phyloP scores from a whole-genome alignment of 2,113 vertebrate species.

The Mystacornis crossleyi region DNA sequence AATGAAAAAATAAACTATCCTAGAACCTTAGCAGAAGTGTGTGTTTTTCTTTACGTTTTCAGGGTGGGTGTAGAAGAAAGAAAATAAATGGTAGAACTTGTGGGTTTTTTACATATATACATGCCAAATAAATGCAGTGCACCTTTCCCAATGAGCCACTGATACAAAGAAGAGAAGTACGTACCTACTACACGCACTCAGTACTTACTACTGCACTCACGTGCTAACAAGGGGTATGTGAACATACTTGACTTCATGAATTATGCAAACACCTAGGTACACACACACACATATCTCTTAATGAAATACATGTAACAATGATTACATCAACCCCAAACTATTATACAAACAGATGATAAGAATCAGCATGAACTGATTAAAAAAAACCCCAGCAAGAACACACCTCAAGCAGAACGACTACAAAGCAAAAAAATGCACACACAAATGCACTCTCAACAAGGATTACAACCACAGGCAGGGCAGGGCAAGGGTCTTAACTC shows the following conservation, averaged over 20 bases:
- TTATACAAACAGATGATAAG: conserved; percentile 56
- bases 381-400: conserved; percentile 20
- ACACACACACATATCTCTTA: conserved; percentile 5
- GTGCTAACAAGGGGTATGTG: conserved; percentile 32
- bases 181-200: neutral
- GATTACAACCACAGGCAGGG: neutral
- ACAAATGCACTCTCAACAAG: neutral
- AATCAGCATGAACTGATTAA: conserved; percentile 57
- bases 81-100: conserved; percentile 64
- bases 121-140: conserved; percentile 2
- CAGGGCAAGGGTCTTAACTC: neutral
- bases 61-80: conserved; percentile 46
- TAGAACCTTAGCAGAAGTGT: conserved; percentile 43
- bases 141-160: conserved; percentile 15
- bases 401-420: conserved; percentile 8
- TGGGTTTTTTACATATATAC: conserved; percentile 34
- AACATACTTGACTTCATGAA: conserved; percentile 63
- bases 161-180: conserved; percentile 14
- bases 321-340: conserved; percentile 67
- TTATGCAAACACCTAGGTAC: conserved; percentile 48
- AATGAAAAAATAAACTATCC: conserved; percentile 74
- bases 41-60: conserved; percentile 69
- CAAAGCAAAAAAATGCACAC: neutral
- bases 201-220: neutral
- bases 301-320: conserved; percentile 54